A percentile compares a stretch with the other conserved stretches of the same genome.
Conservation (phyloP, 2,888 invertebrate genomes). For the Apoderus coryli region DNA sequence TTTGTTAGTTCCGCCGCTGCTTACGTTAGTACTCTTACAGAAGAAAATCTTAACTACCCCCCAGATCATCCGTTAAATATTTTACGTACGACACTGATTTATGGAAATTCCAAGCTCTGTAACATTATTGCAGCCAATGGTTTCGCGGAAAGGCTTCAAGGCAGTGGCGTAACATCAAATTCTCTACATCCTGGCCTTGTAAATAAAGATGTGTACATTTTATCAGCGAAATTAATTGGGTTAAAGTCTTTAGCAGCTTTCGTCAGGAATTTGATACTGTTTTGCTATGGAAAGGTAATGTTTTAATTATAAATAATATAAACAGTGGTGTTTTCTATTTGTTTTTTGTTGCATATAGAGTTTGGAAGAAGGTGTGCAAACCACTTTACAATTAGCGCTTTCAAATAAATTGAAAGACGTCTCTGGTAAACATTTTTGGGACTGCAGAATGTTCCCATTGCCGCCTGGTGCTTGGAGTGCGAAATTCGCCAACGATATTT, state of each 20-base stretch:
- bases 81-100: slow-evolving; percentile 20
- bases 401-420: slow-evolving; percentile 58
- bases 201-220: slow-evolving; percentile 22
- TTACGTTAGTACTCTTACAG: slow-evolving; percentile 21
- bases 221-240: slow-evolving; percentile 17
- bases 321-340: neutral
- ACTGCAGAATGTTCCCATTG: slow-evolving; percentile 41
- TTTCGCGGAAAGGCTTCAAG: slow-evolving; percentile 25
- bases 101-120: slow-evolving; percentile 29
- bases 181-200: slow-evolving; percentile 30
- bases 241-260: slow-evolving; percentile 18
- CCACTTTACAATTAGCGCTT: slow-evolving; percentile 58
- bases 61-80: slow-evolving; percentile 18
- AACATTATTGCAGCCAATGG: slow-evolving; percentile 28
- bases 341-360: slow-evolving; percentile 41
- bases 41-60: slow-evolving; percentile 23
- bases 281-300: slow-evolving; percentile 24
- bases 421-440: slow-evolving; percentile 65
- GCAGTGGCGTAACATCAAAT: slow-evolving; percentile 26
- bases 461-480: slow-evolving; percentile 25
- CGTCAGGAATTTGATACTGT: slow-evolving; percentile 18
- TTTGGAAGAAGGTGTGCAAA: slow-evolving; percentile 66
- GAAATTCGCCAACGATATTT: slow-evolving; percentile 54
- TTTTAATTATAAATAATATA: too few species aligned
- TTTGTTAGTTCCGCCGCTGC: slow-evolving; percentile 26